Evolutionary conservation across 2,888 invertebrate genomes (phyloP).

Genomic region (Pachydiplax longipennis): DNA sequence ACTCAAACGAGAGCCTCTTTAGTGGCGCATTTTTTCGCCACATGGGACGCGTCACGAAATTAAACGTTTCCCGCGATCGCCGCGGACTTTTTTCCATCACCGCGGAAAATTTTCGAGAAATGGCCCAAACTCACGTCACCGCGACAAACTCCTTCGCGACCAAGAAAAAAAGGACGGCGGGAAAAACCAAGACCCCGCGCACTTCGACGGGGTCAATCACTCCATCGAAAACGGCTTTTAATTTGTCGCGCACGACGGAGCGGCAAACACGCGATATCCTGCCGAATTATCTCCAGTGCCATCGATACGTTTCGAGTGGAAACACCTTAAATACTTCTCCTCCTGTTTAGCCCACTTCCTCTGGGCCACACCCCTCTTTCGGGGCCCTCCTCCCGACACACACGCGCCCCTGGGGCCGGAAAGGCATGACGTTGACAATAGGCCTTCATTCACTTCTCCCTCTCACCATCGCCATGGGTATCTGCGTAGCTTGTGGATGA

Average conservation of each 20-base stretch:
- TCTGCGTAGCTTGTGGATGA: not conserved
- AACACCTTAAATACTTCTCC: not conserved
- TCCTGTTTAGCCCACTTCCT: not conserved
- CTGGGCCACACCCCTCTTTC: not conserved
- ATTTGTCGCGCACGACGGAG: not conserved
- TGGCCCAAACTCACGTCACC: not conserved
- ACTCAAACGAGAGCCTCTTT: not conserved
- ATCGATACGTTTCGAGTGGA: not conserved
- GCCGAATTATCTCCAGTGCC: not conserved
- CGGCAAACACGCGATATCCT: not conserved
- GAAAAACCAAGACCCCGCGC: too few species aligned
- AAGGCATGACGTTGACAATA: not conserved
- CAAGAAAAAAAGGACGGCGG: too few species aligned
- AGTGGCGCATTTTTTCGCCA: not conserved
- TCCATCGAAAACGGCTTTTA: not conserved
- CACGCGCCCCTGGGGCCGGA: not conserved
- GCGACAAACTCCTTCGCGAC: not conserved
- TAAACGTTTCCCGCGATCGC: not conserved
- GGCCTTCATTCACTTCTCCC: not conserved
- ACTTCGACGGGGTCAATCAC: too few species aligned
- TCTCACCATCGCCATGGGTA: not conserved
- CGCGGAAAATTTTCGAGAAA: not conserved
- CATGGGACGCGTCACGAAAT: not conserved
- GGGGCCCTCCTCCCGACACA: not conserved
- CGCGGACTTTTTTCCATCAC: not conserved